These are phyloP conservation scores for Ophioninae sp. DNA, from an alignment of 2,888 invertebrate species.

Conservation along the genomic window DNA sequence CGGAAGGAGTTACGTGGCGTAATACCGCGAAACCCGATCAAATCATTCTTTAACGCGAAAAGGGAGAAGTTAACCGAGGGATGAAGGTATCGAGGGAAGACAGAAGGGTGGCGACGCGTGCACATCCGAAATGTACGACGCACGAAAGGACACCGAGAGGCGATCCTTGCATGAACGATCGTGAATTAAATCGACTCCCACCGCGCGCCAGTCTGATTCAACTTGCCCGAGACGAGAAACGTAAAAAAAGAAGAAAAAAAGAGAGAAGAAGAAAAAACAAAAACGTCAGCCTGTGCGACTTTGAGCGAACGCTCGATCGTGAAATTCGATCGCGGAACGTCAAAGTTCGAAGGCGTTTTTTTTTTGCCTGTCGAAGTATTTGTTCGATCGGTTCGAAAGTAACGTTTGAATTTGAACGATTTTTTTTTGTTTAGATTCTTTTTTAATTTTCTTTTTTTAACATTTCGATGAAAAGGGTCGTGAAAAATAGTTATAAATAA, in stretches of 20 bases:
- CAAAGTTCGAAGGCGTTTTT: background rate
- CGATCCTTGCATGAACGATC: conserved; percentile 71
- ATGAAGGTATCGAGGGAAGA: conserved; percentile 22
- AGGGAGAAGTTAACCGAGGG: conserved; percentile 48
- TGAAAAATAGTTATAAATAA: background rate
- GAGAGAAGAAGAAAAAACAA: background rate
- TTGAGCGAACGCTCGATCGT: background rate
- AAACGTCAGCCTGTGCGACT: background rate
- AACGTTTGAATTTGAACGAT: background rate
- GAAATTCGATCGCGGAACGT: background rate
- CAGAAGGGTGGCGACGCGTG: conserved; percentile 40
- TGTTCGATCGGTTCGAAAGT: background rate
- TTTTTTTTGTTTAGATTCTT: too few relatives aligned
- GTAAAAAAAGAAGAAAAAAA: conserved; percentile 2
- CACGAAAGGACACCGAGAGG: conserved; percentile 64
- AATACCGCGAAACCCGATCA: conserved; percentile 69
- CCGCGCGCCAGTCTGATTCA: conserved; percentile 41
- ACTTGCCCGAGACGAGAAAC: background rate
- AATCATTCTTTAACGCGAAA: conserved; percentile 71
- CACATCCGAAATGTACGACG: conserved; percentile 59
- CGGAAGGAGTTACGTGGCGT: conserved; percentile 65
- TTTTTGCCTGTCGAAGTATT: background rate
- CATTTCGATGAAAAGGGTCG: too few relatives aligned
- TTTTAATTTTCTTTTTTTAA: too few relatives aligned
- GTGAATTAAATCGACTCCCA: conserved; percentile 72